phyloP scores from a whole-genome alignment of 30 jellyfish, hydroid and myxozoan genomes.

The Turritopsis dohrnii region DNA sequence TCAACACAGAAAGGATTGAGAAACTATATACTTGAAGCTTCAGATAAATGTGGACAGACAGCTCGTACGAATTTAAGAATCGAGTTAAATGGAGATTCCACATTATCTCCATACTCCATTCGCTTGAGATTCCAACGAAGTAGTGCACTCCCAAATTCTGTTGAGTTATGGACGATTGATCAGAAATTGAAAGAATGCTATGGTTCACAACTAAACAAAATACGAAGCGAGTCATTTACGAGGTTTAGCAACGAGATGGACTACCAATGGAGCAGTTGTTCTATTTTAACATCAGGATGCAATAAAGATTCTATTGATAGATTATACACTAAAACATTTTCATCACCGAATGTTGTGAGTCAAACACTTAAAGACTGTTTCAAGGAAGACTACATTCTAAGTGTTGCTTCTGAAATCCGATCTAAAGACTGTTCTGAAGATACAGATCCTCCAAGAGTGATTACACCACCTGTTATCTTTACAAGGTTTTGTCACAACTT shows the following conservation, averaged over 20 bases:
- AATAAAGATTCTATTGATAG: constrained; percentile 26
- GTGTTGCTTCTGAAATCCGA: constrained; percentile 23
- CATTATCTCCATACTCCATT: constrained; percentile 11
- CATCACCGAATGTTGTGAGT: constrained; percentile 26
- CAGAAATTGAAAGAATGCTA: background rate
- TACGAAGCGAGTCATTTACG: constrained; percentile 13
- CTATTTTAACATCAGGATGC: constrained; percentile 27
- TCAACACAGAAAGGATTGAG: constrained; percentile 35
- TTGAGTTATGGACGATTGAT: constrained; percentile 10
- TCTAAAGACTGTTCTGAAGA: constrained; percentile 37
- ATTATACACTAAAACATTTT: constrained; percentile 16
- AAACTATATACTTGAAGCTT: constrained; percentile 38
- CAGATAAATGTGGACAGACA: constrained; percentile 55
- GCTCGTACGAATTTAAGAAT: constrained; percentile 37
- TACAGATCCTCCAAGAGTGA: constrained; percentile 42
- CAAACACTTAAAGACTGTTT: constrained; percentile 29
- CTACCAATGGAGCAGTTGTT: constrained; percentile 28
- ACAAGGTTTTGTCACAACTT: constrained; percentile 52
- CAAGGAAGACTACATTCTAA: constrained; percentile 24
- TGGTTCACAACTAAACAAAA: background rate
- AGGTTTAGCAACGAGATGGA: background rate
- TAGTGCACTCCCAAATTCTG: background rate
- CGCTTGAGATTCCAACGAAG: background rate
- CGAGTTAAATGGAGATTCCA: constrained; percentile 10
- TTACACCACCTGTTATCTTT: constrained; percentile 17